Evolutionary conservation across 2,797 vertebrate species (phyloP), one percentile per base, ranked within the genome.

Genomic region (Capromys pilorides): DNA sequence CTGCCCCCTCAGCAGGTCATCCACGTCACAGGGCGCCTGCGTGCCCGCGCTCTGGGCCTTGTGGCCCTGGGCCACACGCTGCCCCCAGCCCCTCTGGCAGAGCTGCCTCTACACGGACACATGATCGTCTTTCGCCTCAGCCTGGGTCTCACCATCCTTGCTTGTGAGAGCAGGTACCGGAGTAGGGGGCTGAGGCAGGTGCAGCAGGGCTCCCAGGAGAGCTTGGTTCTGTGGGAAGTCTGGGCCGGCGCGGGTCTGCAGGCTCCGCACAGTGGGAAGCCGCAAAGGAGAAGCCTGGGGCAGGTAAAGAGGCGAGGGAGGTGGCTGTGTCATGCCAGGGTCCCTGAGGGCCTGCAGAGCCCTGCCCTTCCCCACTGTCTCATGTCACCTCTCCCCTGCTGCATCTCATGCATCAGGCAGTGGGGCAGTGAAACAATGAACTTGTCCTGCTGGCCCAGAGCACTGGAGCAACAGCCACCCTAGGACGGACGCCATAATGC

Each of bases 101-200:
- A 99, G 97, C 99, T 99, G 93, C 99, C 99, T 31, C 99, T 99
- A 84, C 99, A 99, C 90, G 99, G 99, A 93, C 98, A 99, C 21
- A 99, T 98, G 99, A 99, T 99, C 69, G 99, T 99, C 94, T 99
- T 99, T 97, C 98, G 99, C 33, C 99, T 99, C 97, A 99, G 99
- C 98, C 99, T 99, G 98, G 99, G 99, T 93, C 98, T 99, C 66
- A 99, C 99, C 98, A 99, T 99, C 97, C 99, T 99, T 66, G 99
- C 99, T 90, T 99, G 99, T 93, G 99, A 99, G 98, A 99, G 99
- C 99, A 99, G 99, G 99, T 99, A 97, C 57, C 81, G 6, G 84
- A 54, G 71, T 21, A 11, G 61, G 87, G 51, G 64, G 83, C 92
- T 51, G 41, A 75, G 75, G 61, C 0, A 6, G 93, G 84, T 2